Evolutionary conservation across 2,113 vertebrate genomes (phyloP), one percentile per base, ranked within the genome.

Genomic region (Dipodomys ordii): DNA sequence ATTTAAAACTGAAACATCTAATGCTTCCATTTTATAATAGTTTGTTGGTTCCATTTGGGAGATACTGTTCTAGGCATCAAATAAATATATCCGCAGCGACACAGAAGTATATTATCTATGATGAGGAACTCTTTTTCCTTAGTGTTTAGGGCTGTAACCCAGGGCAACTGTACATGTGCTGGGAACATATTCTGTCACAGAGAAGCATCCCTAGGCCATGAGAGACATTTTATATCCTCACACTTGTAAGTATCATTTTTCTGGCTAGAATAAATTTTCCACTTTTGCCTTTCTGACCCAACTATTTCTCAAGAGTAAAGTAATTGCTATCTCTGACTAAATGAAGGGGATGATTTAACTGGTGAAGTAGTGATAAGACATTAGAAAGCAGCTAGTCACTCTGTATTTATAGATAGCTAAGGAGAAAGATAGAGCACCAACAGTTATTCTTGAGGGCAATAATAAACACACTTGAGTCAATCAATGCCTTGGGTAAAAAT

Each of bases 211-310:
- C 64, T 9, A 65, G 23, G 7, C 64, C 23, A 25, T 65, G 74
- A 77, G 27, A 92, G 81, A 77, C 25, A 30, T 65, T 64, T 88
- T 88, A 44, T 83, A 84, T 76, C 15, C 62, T 80, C 87, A 81
- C 74, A 65, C 8, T 30, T n/a, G 32, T 64, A 19, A 67, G 49
- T 81, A 12, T 91, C 53, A 82, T 91, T 87, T 16, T 88, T 44
- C 8, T 72, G 68, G 7, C 27, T 81, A 65, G 74, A 76, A 27
- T 65, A 95, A 46, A 81, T 85, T 85, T 27, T 6, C 69, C 77
- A 89, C 82, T 49, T 74, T 91, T 91, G 44, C 25, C 49, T 95
- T 85, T 95, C 64, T 90, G 72, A 90, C n/a, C 11, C n/a, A 79
- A 39, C 30, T 76, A 68, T 67, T 73, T 82, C 71, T 90, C 44